phyloP scores from a whole-genome alignment of 1,140 invertebrate genomes.

The Drosophila arawakana region DNA sequence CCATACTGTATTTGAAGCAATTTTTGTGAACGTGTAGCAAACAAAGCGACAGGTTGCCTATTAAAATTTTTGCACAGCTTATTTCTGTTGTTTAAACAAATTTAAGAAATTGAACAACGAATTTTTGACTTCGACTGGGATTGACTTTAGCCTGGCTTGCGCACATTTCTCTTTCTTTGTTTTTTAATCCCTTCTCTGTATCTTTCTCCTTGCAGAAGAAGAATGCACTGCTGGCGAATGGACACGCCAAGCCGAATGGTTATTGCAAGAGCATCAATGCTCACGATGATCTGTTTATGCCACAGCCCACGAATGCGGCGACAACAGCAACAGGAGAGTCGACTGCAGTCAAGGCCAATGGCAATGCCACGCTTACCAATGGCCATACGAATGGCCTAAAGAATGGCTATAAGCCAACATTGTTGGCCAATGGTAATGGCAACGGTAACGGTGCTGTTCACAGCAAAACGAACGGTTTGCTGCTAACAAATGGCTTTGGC shows the following conservation, averaged over 20 bases:
- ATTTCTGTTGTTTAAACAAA: no score
- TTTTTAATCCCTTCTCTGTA: not conserved
- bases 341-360: slow-evolving; percentile 55
- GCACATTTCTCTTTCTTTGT: not conserved
- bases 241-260: slow-evolving; percentile 70
- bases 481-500: slow-evolving; percentile 45
- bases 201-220: slow-evolving; percentile 57
- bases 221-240: slow-evolving; percentile 60
- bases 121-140: no score
- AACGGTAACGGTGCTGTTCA: slow-evolving; percentile 42
- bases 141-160: no score
- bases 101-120: no score
- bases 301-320: slow-evolving; percentile 38
- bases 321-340: slow-evolving; percentile 29
- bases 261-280: slow-evolving; percentile 78
- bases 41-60: no score
- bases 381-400: slow-evolving; percentile 65
- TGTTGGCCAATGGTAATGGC: slow-evolving; percentile 46
- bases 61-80: no score
- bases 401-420: slow-evolving; percentile 61
- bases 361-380: slow-evolving; percentile 53
- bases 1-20: no score
- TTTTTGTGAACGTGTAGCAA: no score
- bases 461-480: slow-evolving; percentile 45
- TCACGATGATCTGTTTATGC: slow-evolving; percentile 72